Conservation (phyloP, 1,140 invertebrate species). For the Idris sp. region DNA sequence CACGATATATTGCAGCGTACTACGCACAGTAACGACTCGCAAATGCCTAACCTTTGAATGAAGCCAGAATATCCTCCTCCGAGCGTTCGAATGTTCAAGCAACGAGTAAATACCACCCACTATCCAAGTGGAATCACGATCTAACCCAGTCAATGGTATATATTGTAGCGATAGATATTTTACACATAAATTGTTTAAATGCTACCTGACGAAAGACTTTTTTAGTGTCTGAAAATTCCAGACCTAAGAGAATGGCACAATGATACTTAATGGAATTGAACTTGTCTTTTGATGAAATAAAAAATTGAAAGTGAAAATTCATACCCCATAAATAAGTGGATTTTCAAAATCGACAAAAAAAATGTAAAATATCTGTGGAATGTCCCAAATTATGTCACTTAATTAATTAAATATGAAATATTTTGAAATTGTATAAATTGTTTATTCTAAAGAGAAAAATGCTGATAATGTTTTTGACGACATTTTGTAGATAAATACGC, state of each 20-base stretch:
- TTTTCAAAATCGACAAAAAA: too few species aligned
- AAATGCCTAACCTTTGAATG: conserved; percentile 59
- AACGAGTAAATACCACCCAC: conserved; percentile 59
- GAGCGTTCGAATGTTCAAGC: conserved; percentile 37
- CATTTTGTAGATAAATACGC: too few species aligned
- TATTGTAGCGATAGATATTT: conserved; percentile 46
- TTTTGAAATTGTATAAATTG: too few species aligned
- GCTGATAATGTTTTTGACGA: too few species aligned
- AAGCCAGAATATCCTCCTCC: conserved; percentile 55
- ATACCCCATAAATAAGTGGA: too few species aligned
- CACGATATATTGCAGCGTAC: conserved; percentile 43
- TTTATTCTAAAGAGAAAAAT: too few species aligned
- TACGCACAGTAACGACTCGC: conserved; percentile 50
- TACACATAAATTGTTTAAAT: conserved; percentile 62
- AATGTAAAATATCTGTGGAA: too few species aligned
- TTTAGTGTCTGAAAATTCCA: conserved; percentile 20
- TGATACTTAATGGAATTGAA: conserved; percentile 8
- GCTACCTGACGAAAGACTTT: conserved; percentile 52
- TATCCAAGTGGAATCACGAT: conserved; percentile 58
- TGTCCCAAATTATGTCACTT: too few species aligned
- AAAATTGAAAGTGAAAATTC: too few species aligned
- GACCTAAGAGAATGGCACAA: neutral
- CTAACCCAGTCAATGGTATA: conserved; percentile 59
- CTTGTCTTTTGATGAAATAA: too few species aligned
- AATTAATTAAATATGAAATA: too few species aligned